Base-by-base conservation (phyloP, 1,140 invertebrate species). In the Hestina assimilis region DNA sequence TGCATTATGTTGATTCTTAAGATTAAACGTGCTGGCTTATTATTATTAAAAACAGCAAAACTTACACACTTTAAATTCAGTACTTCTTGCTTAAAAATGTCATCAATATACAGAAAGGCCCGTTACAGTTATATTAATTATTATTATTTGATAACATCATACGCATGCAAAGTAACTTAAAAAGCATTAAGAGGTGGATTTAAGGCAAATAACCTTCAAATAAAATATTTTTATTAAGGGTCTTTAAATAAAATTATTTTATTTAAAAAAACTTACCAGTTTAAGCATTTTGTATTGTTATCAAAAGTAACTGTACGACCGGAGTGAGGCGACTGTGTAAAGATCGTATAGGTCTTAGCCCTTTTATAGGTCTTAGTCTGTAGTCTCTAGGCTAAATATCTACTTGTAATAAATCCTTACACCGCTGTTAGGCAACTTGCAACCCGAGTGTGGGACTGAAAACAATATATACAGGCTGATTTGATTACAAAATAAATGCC, bases 311-410 rank as follows among this genome's bases (percentile, higher is more conserved):
- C 59, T 61, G 55, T 66, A 28, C 42, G 33, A 35, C 46, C 56
- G 46, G 42, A 62, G 45, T 63, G 50, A 56, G 54, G 45, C 41
- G 59, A 73, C 59, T 75, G 68, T 76, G 66, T 64, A 57, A 42
- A 45, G 59, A 58, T 65, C 42, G 54, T 11, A 41, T 69, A 63
- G 63, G 54, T 64, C 59, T 20, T 67, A 64, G 71, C 65, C 79
- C 79, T 85, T 85, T 72, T 85, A 85, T 85, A 84, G 77, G 51
- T 56, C 72, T 63, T 54, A 67, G 53, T 31, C 64, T 72, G 63
- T 65, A 70, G 57, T 69, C 67, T 75, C 69, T 66, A 74, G 69
- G 77, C 69, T 78, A 69, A 57, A 61, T 62, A 65, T 57, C 51
- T 64, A 66, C 50, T 63, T 63, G 74, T 69, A 78, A 77, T 78